Conservation (phyloP, 2,797 vertebrate species). For the Ispidina lecontei region DNA sequence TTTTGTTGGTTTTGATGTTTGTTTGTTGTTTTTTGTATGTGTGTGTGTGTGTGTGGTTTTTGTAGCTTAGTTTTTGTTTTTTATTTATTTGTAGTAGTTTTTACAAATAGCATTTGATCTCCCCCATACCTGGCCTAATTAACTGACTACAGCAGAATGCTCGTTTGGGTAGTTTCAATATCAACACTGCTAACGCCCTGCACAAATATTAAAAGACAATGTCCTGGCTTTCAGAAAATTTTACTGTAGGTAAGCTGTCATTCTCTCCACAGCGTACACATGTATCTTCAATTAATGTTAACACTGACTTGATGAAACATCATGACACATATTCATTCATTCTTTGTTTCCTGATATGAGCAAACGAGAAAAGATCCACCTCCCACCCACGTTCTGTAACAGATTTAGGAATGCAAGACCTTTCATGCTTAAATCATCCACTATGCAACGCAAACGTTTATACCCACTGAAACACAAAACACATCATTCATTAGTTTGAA, state of each 20-base stretch:
- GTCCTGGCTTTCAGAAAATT: not conserved
- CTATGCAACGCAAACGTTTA: not conserved
- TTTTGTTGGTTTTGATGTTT: not conserved
- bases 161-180: not conserved
- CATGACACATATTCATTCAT: slow-evolving; percentile 46
- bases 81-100: not conserved
- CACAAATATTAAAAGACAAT: not conserved
- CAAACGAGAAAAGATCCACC: slow-evolving; percentile 41
- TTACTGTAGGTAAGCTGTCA: not conserved
- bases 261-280: not conserved
- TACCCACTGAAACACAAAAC: slow-evolving; percentile 42
- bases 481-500: slow-evolving; percentile 54
- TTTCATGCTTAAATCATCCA: slow-evolving; percentile 54
- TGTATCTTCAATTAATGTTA: not conserved
- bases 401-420: slow-evolving; percentile 48
- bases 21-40: no score
- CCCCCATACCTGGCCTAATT: not conserved
- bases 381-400: slow-evolving; percentile 54
- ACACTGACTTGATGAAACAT: slow-evolving; percentile 32
- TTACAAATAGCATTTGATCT: not conserved
- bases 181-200: not conserved
- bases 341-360: slow-evolving; percentile 41
- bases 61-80: not conserved
- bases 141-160: not conserved
- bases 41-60: not conserved